Evolutionary conservation across 2,113 vertebrate species (phyloP).

Genomic region (Nesospiza acunhae): DNA sequence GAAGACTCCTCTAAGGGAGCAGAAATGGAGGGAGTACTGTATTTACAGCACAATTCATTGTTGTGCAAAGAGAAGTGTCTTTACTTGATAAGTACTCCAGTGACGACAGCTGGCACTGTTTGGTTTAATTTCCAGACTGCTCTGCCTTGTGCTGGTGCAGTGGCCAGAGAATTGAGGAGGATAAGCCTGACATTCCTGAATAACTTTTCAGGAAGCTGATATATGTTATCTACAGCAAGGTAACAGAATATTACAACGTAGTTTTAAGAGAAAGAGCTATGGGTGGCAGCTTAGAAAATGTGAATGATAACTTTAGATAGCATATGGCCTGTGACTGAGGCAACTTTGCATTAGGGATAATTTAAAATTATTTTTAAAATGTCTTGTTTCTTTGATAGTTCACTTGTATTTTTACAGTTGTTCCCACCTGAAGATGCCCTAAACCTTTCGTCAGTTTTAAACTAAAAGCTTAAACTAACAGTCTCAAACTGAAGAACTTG

Average conservation of each 20-base stretch:
- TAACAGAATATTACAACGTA: background rate
- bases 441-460: background rate
- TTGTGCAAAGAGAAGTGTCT: background rate
- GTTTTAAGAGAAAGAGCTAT: background rate
- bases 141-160: background rate
- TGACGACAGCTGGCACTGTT: background rate
- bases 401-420: background rate
- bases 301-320: background rate
- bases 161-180: background rate
- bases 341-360: background rate
- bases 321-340: background rate
- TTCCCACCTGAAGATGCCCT: background rate
- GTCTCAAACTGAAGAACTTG: background rate
- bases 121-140: background rate
- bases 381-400: background rate
- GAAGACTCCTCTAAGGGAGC: background rate
- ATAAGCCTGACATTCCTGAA: background rate
- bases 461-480: background rate
- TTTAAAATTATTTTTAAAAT: background rate
- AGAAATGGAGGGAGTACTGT: background rate
- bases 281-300: background rate
- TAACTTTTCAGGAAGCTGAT: background rate
- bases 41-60: background rate
- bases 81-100: background rate
- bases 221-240: background rate